phyloP scores from a whole-genome alignment of 2,113 vertebrate genomes.

The Oplegnathus fasciatus region DNA sequence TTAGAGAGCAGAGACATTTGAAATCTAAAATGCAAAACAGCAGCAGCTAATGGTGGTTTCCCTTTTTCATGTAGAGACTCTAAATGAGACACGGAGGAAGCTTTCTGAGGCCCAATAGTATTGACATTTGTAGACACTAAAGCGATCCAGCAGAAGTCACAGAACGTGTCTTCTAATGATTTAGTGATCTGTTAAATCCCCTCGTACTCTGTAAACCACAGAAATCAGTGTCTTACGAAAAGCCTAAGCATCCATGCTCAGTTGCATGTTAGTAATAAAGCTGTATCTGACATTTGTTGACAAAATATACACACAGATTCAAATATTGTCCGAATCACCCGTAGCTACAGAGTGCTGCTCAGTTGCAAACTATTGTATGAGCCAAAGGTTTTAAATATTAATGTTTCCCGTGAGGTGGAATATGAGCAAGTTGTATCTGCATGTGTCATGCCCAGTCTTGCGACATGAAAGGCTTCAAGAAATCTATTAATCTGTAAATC shows the following conservation, averaged over 20 bases:
- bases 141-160: constrained; percentile 41
- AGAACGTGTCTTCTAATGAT: constrained; percentile 44
- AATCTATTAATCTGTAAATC: constrained; percentile 67
- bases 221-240: constrained; percentile 32
- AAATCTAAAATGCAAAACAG: constrained; percentile 33
- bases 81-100: constrained; percentile 36
- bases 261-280: constrained; percentile 18
- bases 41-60: constrained; percentile 23
- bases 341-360: constrained; percentile 16
- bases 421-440: constrained; percentile 54
- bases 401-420: constrained; percentile 61
- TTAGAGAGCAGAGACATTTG: not conserved
- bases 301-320: constrained; percentile 31
- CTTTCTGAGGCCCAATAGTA: constrained; percentile 38
- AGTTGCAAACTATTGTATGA: constrained; percentile 17
- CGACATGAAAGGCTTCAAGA: constrained; percentile 57
- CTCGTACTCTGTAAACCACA: constrained; percentile 42
- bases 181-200: constrained; percentile 44
- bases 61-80: not conserved
- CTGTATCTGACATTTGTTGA: constrained; percentile 29
- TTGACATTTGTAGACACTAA: constrained; percentile 52
- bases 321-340: constrained; percentile 10
- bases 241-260: not conserved
- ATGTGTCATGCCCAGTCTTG: constrained; percentile 23
- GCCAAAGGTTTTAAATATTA: constrained; percentile 58